Base-by-base conservation (phyloP, 1,140 invertebrate species). In the Bombyx mandarina region DNA sequence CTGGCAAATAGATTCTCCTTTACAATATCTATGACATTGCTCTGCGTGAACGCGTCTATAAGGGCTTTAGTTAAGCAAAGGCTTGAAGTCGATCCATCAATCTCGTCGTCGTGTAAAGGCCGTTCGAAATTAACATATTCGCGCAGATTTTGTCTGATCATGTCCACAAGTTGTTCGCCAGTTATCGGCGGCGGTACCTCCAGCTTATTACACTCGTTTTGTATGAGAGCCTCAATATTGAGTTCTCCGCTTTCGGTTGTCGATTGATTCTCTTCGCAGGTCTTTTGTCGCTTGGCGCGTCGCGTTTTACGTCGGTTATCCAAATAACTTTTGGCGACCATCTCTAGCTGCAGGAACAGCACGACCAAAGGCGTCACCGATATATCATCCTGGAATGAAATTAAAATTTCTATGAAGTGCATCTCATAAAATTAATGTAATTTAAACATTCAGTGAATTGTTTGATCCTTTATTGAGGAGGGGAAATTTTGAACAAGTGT, bases 321-420 rank as follows among this genome's bases (percentile, higher is more conserved):
- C 51, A 88, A 62, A 61, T 81, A 83, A 7, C 70, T 61, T 10
- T 80, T 81, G 1, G 78, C 72, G 6, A 88, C 86, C 6, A 79
- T 77, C 54, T 89, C 86, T 12, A 89, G 61, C 71, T 89, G 88
- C 43, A 88, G 61, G 54, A 89, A 82, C 22, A 86, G 63, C 6
- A 88, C 86, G 12, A 84, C 74, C n/a, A 89, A 56, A 0, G 88
- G 86, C 42, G 83, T 84, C 45, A 88, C 85, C 5, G 73, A 67
- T 59, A 88, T 70, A 56, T 89, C 86, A 60, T 88, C 84, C 87
- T 88, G 66, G 58, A 80, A 77, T 8, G 45, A 45, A 22, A 54
- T 45, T 1, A 18, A 54, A 5, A 35, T 35, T 35, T 35, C 26
- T 35, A 35, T 35, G 26, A 35, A 35, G 26, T 35, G 26, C 2